Percentiles rank a stretch among this genome's conserved stretches.
phyloP scores from a whole-genome alignment of 2,113 vertebrate species.

The Phalacrocorax pelagicus region DNA sequence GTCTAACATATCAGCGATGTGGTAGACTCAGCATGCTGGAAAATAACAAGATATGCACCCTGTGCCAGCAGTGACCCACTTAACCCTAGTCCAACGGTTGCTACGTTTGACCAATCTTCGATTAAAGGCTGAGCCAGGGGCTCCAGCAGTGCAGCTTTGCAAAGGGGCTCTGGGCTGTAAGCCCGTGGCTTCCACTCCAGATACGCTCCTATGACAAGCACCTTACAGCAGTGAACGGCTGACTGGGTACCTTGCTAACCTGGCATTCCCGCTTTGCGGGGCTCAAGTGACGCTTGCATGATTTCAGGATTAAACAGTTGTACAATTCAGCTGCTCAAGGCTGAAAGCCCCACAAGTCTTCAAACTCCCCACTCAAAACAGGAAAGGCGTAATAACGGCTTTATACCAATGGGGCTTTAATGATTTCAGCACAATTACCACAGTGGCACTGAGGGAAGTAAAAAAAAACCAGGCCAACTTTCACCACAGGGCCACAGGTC shows the following conservation, averaged over 20 bases:
- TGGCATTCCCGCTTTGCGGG: neutral
- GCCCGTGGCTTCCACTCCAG: neutral
- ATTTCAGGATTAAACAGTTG: neutral
- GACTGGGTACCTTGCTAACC: neutral
- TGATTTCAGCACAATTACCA: neutral
- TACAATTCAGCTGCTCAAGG: neutral
- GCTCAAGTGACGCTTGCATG: accelerated
- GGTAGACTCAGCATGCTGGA: neutral
- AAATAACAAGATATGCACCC: neutral
- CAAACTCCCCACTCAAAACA: neutral
- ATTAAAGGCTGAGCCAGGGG: neutral
- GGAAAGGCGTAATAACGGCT: neutral
- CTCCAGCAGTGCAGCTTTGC: neutral
- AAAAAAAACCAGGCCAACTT: neutral
- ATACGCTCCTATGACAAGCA: accelerated
- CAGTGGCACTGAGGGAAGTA: neutral
- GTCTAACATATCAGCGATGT: neutral
- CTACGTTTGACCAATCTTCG: accelerated
- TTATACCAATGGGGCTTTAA: neutral
- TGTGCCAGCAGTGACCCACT: neutral
- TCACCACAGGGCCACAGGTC: neutral
- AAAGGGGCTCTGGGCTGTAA: neutral
- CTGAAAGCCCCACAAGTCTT: neutral
- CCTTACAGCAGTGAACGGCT: neutral
- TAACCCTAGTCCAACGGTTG: neutral